A percentile compares a stretch with the other conserved stretches of the same genome.
phyloP scores from a whole-genome alignment of 2,113 vertebrate genomes.

The Barbus barbus region DNA sequence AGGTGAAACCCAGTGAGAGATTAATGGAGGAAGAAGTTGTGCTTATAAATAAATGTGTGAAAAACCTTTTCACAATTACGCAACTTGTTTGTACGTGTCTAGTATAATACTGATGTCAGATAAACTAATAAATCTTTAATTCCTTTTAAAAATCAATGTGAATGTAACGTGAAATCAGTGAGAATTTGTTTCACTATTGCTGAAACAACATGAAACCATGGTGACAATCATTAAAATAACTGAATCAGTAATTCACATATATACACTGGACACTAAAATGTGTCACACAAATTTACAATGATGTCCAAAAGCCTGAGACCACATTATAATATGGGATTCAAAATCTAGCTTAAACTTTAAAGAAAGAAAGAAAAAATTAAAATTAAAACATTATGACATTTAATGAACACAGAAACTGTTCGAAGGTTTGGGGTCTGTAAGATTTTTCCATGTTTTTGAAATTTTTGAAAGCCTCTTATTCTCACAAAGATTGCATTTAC shows the following conservation, averaged over 20 bases:
- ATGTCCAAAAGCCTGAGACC: no score
- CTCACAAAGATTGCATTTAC: no score
- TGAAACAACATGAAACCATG: not conserved
- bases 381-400: no score
- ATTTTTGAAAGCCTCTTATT: no score
- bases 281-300: no score
- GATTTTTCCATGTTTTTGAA: no score
- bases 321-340: no score
- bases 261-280: not conserved
- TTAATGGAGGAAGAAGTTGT: constrained; percentile 2
- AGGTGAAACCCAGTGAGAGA: constrained; percentile 19
- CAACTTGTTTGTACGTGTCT: not conserved
- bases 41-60: not conserved
- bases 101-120: not conserved
- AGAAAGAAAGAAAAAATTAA: no score
- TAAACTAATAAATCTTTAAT: not conserved
- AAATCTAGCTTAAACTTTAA: no score
- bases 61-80: not conserved
- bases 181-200: not conserved
- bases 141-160: not conserved
- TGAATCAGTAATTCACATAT: not conserved
- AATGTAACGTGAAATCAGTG: not conserved
- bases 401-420: no score
- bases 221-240: not conserved
- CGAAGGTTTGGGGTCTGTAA: no score